Conservation (phyloP, 2,888 invertebrate genomes). For the Brachylomia viminalis region DNA sequence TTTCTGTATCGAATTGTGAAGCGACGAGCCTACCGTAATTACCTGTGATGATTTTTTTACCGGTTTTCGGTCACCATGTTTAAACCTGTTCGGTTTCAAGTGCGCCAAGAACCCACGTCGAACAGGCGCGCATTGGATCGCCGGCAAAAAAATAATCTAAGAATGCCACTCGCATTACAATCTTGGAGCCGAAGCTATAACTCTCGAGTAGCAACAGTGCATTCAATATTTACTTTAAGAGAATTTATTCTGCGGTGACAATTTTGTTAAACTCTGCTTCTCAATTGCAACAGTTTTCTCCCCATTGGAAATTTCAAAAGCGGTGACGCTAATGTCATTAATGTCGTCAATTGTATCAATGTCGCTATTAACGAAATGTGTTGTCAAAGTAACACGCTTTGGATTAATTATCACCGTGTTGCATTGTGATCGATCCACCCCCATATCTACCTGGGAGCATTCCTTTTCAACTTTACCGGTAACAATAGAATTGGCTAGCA, state of each 20-base stretch:
- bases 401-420: conserved; percentile 74
- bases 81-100: conserved; percentile 86
- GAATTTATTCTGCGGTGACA: conserved; percentile 45
- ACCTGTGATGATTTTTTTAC: conserved; percentile 87
- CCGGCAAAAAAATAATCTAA: conserved; percentile 82
- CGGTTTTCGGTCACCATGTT: conserved; percentile 85
- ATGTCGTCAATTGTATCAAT: conserved; percentile 78
- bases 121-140: conserved; percentile 80
- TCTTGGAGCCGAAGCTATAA: conserved; percentile 70
- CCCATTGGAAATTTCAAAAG: conserved; percentile 68
- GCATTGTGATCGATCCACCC: conserved; percentile 80
- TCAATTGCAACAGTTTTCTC: conserved; percentile 29
- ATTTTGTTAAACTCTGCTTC: conserved; percentile 26
- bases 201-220: conserved; percentile 69
- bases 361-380: conserved; percentile 76
- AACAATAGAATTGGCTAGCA: conserved; percentile 78
- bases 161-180: conserved; percentile 81
- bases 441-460: conserved; percentile 85
- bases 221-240: conserved; percentile 71
- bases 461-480: conserved; percentile 79
- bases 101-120: conserved; percentile 85
- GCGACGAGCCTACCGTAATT: conserved; percentile 86
- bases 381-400: conserved; percentile 80
- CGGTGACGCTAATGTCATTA: conserved; percentile 73
- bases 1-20: conserved; percentile 76